Percentiles rank a stretch among this genome's conserved stretches.
Evolutionary conservation across 1,140 invertebrate genomes (phyloP).

Genomic region (Heliconius congener): DNA sequence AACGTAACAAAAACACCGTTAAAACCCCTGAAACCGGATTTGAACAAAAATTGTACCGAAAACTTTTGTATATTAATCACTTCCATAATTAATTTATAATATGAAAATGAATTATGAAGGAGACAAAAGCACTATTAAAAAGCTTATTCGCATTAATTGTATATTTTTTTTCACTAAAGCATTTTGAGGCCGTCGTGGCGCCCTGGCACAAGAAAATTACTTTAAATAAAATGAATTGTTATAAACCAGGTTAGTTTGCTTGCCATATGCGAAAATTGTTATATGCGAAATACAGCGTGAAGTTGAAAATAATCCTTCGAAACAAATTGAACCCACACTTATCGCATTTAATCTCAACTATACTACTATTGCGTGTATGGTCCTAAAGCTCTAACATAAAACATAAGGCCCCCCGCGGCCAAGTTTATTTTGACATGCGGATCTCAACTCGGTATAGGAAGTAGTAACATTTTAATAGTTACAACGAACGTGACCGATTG

Average conservation of each 20-base stretch:
- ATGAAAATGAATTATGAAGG: background rate
- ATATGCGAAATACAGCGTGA: too few relatives aligned
- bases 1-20: background rate
- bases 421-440: slow-evolving; percentile 13
- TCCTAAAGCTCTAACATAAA: background rate
- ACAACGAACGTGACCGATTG: slow-evolving; percentile 30
- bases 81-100: background rate
- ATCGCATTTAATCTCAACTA: background rate
- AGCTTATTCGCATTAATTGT: background rate
- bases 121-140: too few relatives aligned
- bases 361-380: background rate
- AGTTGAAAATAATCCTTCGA: too few relatives aligned
- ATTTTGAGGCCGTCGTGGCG: too few relatives aligned
- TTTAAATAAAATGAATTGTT: too few relatives aligned
- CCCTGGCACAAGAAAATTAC: too few relatives aligned
- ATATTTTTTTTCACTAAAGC: background rate
- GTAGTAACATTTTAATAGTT: slow-evolving; percentile 27
- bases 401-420: background rate
- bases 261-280: too few relatives aligned
- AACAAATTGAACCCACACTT: background rate
- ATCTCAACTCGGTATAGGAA: slow-evolving; percentile 11
- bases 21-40: background rate
- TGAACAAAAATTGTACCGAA: background rate
- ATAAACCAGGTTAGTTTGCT: too few relatives aligned
- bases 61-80: slow-evolving; percentile 1